Evolutionary conservation across 2,797 vertebrate genomes (phyloP), one percentile per base, ranked within the genome.

Genomic region (Nannoperca obscura): DNA sequence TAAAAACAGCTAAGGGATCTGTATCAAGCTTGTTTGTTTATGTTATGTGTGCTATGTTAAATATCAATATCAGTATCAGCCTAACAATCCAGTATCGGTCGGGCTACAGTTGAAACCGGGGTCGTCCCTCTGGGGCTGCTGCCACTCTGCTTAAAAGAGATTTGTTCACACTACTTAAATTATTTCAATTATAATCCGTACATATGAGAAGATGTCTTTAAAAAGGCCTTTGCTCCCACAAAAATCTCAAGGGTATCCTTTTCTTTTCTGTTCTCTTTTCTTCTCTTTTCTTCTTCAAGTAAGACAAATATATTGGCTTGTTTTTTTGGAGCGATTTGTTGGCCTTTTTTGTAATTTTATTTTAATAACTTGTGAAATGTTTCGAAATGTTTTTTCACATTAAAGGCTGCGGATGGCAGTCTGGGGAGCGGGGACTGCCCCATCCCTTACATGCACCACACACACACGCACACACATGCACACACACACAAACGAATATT

Each of bases 141-240:
- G 1, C 9, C 17, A 2, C 55, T 66, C 58, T 7, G 19, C 67
- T 55, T 64, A 47, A 63, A 58, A 34, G 20, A 71, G 46, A 66
- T 59, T 13, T n/a, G 52, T 78, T 76, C 47, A 44, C 49, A 52
- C 50, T 13, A 42, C 71, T 74, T 62, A 57, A 74, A 83, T 80
- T 54, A 80, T 73, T 84, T 52, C n/a, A 67, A 49, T 83, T 82
- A 72, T 74, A 32, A 69, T 80, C 55, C 65, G 69, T 74, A 72
- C 34, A 53, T 67, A 36, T 70, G 24, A 79, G 40, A 74, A 55
- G 53, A 59, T 63, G 52, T 76, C 47, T 71, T 59, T 74, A 60
- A 30, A 78, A 64, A 84, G 61, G 60, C 55, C 59, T 62, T 46
- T 46, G 24, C 53, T 65, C 54, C 53, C 20, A 13, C 57, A 42